Evolutionary conservation across 2,888 invertebrate species (phyloP), one percentile per base, ranked within the genome.

Genomic region (Trichogramma dendrolimi): DNA sequence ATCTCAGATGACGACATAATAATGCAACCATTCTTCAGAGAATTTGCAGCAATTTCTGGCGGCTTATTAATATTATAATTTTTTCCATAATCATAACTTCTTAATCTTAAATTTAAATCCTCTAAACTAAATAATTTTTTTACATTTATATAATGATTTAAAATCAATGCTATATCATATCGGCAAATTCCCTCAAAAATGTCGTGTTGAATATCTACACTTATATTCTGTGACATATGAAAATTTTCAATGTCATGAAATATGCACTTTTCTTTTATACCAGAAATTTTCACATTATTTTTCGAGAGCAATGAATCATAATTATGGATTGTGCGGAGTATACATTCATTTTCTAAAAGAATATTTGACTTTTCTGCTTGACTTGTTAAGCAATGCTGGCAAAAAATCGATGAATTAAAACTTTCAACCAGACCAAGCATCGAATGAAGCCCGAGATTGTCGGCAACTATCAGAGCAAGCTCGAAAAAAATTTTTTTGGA

Each of bases 51-150:
- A 5, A 64, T 62, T 60, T 58, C 61, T 8, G 52, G 53, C 44
- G 60, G 63, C 50, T 62, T 57, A 48, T 68, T 67, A n/a, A 48
- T 47, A 48, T 58, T 54, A 53, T 64, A 58, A 43, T 66, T 55
- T 27, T 49, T 40, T 44, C 65, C 66, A 42, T 64, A 69, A 62
- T 69, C 47, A 44, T 67, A 67, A 57, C 54, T 44, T 27, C 42
- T 42, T 27, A 69, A 59, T 58, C 61, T 58, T 41, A 44, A 55
- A 56, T 67, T 67, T 42, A 66, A 49, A 40, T 48, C 61, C 41
- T 65, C 53, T 39, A 64, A 61, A 48, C 58, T 53, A 42, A 67
- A 67, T 48, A 54, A 57, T 40, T 64, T 59, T 50, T 61, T 59
- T 11, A 43, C 41, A 53, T 59, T 27, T 49, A 65, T 63, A 39